phyloP scores from a whole-genome alignment of 2,113 vertebrate species.

The Odobenus rosmarus region DNA sequence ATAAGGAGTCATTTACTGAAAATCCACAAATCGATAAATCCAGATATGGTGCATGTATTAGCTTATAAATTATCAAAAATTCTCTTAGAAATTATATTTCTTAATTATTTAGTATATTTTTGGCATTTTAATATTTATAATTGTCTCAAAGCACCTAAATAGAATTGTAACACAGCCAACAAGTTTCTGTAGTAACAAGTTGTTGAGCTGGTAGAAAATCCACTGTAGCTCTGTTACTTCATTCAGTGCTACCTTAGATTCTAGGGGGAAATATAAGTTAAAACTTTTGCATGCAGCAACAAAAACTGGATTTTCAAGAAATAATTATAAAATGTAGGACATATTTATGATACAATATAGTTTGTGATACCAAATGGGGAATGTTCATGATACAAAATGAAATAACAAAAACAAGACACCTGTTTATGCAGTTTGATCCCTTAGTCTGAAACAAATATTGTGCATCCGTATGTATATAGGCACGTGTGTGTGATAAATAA shows the following conservation, averaged over 20 bases:
- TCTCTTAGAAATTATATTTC: conserved; percentile 5
- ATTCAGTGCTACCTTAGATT: background rate
- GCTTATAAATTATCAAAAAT: conserved; percentile 25
- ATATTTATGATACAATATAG: background rate
- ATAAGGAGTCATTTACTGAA: background rate
- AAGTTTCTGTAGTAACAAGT: background rate
- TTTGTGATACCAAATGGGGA: background rate
- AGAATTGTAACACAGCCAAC: conserved; percentile 25
- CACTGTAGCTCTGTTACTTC: background rate
- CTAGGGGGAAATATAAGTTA: background rate
- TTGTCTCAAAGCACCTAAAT: background rate
- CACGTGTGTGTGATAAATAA: background rate
- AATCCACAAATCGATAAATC: conserved; percentile 3
- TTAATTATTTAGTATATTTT: background rate
- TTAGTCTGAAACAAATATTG: background rate
- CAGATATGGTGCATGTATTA: background rate
- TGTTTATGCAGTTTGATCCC: background rate
- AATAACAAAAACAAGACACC: background rate
- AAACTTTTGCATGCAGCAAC: background rate
- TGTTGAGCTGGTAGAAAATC: background rate
- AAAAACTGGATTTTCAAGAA: background rate
- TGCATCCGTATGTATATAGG: background rate
- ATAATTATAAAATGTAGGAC: background rate
- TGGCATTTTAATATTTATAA: conserved; percentile 52
- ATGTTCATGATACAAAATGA: conserved; percentile 7